Evolutionary conservation across 1,140 invertebrate species (phyloP), one percentile per base, ranked within the genome.

Genomic region (Drosophila asahinai): DNA sequence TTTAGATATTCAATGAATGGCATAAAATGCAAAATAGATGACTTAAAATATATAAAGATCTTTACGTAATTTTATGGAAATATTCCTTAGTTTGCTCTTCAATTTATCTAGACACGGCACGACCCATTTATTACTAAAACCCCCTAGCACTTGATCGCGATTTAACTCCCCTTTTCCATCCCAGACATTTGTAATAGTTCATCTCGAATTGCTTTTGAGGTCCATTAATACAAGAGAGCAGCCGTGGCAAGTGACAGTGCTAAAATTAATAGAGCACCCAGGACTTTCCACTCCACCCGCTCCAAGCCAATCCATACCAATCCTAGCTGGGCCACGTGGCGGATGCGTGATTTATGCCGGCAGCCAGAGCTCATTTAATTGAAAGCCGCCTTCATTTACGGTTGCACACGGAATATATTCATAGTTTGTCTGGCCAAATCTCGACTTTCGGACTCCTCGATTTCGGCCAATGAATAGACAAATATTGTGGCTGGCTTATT

Each of bases 401-500:
- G 30, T 27, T 54, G 27, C 51, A 38, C 59, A 43, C 6, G 40
- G n/a, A 22, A 48, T 58, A 65, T 57, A 80, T 66, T 64, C 77
- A 47, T 59, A 64, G 49, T 71, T 71, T 64, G 62, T 19, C 48
- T 65, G 47, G 33, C 33, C 5, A 33, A 64, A 79, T 79, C 52
- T 55, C 40, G 64, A 74, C 76, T 83, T 80, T 42, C 9, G 58
- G 65, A 64, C 60, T 78, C 57, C 38, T 47, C 45, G 57, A 70
- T 60, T 78, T 82, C 47, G 61, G 40, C 45, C 76, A 64, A 76
- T 83, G 81, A 83, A 80, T 80, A 80, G 81, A 80, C 81, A 83
- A 83, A 83, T 83, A 83, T 83, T 83, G 77, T 80, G 81, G 71
- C 62, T 83, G 81, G 64, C 81, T 83, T 83, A 83, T 83, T 83